phyloP scores from a whole-genome alignment of 2,113 vertebrate genomes.

The Lycaon pictus region DNA sequence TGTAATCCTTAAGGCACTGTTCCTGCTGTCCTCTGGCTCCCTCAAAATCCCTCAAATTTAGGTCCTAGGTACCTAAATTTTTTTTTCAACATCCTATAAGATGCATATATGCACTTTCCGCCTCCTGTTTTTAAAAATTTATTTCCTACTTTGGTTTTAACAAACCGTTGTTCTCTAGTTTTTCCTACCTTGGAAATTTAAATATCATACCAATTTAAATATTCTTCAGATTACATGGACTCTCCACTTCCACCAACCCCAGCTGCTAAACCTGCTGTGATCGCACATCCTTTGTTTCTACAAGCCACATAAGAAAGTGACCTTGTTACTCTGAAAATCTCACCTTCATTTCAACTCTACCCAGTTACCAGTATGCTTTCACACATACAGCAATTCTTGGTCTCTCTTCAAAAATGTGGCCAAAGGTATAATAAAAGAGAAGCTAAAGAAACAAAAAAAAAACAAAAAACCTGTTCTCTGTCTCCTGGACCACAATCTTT shows the following conservation, averaged over 20 bases:
- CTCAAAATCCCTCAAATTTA: not conserved
- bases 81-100: not conserved
- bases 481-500: not conserved
- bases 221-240: not conserved
- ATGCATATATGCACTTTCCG: not conserved
- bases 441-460: not conserved
- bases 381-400: not conserved
- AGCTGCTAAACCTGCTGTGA: not conserved
- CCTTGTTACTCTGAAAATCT: not conserved
- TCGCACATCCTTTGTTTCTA: not conserved
- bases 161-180: not conserved
- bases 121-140: not conserved
- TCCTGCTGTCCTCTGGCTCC: not conserved
- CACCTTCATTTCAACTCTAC: not conserved
- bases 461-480: not conserved
- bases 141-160: not conserved
- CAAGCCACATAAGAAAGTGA: not conserved
- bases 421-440: conserved; percentile 24
- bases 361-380: conserved; percentile 3
- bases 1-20: not conserved
- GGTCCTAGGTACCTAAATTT: not conserved
- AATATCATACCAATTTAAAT: not conserved
- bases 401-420: conserved; percentile 54
- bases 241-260: not conserved
- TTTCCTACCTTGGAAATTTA: conserved; percentile 43